Base-by-base conservation (phyloP, 2,888 invertebrate genomes). In the Xylocampa areola region DNA sequence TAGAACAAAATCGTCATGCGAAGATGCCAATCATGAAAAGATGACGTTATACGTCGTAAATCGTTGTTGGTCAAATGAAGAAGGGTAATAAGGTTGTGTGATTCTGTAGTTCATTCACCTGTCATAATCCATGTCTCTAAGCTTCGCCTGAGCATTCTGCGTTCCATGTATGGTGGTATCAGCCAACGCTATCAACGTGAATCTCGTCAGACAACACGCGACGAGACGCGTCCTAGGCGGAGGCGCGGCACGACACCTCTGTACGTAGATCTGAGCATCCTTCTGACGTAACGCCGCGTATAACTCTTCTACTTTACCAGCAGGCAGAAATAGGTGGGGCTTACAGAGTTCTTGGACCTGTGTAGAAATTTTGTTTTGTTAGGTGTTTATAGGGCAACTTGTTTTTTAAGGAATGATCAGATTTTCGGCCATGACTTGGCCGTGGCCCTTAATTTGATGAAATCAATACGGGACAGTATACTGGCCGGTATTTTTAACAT, bases 211-310 rank as follows among this genome's bases (percentile, higher is more conserved):
- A 39, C 96, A 96, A 97, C 98, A 98, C 0, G 97, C 97, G 67
- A 99, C 97, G 10, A 99, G 94, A 32, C 97, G 95, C 75, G 94
- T 61, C 84, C 95, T 64, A 91, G 94, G 76, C 94, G 95, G 86
- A 95, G 96, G 94, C 95, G 95, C 89, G 96, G 97, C 85, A 48
- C 92, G 86, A 27, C 86, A 83, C 0, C 93, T 81, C 87, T 99
- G 98, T 54, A 99, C 97, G 90, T 99, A 99, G 79, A 99, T 99
- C 87, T 98, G 98, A 0, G 98, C 97, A 89, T 98, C 98, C 84
- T 98, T 98, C 82, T 97, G 97, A 6, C 96, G 96, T 70, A 99
- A 90, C 72, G 97, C 97, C 0, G 96, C 95, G 87, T 98, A 97
- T 8, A 99, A 93, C 80, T 98, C 98, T 75, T 99, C 98, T 0